Base-by-base conservation (phyloP, 2,888 invertebrate genomes). In the Apamea sordens region DNA sequence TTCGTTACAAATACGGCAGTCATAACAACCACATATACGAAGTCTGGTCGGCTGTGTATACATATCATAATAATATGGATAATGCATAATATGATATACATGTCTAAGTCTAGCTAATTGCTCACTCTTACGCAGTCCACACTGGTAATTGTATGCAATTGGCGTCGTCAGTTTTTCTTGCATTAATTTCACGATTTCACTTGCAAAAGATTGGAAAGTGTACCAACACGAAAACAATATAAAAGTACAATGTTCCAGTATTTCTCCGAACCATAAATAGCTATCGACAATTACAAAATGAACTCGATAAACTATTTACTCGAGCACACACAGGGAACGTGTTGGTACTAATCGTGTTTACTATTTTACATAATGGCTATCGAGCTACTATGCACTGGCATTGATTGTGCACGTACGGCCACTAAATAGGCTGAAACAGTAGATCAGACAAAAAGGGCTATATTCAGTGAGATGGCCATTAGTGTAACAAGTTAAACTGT, bases 281-380 rank as follows among this genome's bases (percentile, higher is more conserved):
- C 53, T 73, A 78, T 67, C 61, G 68, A 71, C n/a, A 82, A 70
- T 82, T 73, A 75, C 64, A 69, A 74, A 65, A 63, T 77, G 24
- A 63, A 65, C 61, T 65, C 64, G 0, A 80, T 77, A 72, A 79
- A 80, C 75, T 80, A 76, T 86, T 83, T 68, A 80, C 74, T 67
- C 13, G n/a, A 84, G 69, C 86, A 84, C 78, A 81, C 74, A 32
- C 61, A n/a, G 24, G 44, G 81, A 47, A 71, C 86, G 84, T 86
- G 86, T 75, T 74, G 56, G 1, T 72, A 76, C 68, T 86, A 74
- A 81, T 86, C 69, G 65, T 78, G 74, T 86, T 86, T 81, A 86
- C 84, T 86, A 81, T 77, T 81, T 86, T 86, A 68, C 82, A 79
- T 86, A 86, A 86, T 73, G 41, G 67, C 63, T 78, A 84, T 86